These are phyloP conservation scores for Griposia aprilina DNA, from an alignment of 2,888 invertebrate species.

Conservation along the genomic window DNA sequence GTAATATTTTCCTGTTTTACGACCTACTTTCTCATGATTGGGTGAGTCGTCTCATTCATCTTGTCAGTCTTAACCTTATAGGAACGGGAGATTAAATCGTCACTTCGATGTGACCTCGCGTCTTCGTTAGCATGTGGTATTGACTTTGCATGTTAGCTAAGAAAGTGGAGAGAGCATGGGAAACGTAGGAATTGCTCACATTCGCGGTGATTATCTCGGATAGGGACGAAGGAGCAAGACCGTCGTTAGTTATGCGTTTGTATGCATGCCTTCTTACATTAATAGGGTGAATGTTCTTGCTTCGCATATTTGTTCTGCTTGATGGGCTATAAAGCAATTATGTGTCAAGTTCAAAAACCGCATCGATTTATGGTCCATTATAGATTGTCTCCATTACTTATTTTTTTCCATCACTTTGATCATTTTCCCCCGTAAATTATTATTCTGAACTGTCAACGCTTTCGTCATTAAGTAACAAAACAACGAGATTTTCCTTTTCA, in stretches of 20 bases:
- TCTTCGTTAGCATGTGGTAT: conserved; percentile 50
- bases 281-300: conserved; percentile 33
- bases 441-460: conserved; percentile 50
- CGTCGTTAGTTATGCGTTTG: conserved; percentile 5
- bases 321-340: conserved; percentile 25
- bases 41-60: conserved; percentile 32
- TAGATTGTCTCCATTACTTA: conserved; percentile 14
- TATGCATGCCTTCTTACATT: conserved; percentile 12
- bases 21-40: conserved; percentile 56
- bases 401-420: background rate
- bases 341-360: conserved; percentile 36
- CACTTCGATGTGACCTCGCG: conserved; percentile 44
- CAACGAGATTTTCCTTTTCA: conserved; percentile 52
- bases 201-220: conserved; percentile 24
- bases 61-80: conserved; percentile 41
- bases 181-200: conserved; percentile 52
- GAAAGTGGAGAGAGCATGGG: conserved; percentile 60
- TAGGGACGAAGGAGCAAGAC: conserved; percentile 14
- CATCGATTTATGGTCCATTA: conserved; percentile 13
- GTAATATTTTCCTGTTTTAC: conserved; percentile 43
- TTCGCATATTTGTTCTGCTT: conserved; percentile 47
- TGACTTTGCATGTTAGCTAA: conserved; percentile 51
- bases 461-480: conserved; percentile 59
- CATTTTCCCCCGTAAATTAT: conserved; percentile 22
- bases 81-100: conserved; percentile 47